Base-by-base conservation (phyloP, 2,888 invertebrate genomes). In the Tineola bisselliella region DNA sequence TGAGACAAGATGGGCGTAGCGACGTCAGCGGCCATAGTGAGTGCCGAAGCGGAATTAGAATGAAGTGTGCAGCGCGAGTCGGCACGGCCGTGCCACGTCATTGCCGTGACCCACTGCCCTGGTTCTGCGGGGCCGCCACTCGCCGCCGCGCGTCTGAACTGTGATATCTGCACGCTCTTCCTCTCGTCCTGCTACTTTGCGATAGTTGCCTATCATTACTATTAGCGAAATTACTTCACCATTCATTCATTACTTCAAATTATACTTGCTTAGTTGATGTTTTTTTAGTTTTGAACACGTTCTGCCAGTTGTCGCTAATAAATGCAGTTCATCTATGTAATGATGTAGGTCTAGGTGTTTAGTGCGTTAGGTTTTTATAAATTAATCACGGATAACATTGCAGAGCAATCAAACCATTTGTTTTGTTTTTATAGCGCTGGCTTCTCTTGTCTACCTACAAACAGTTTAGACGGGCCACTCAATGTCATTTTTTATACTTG, bases 71-170 rank as follows among this genome's bases (percentile, higher is more conserved):
- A 19, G 63, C 61, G 72, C 74, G 72, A 72, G 71, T 76, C 77
- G 78, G 76, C 75, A 84, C 83, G 83, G 80, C 86, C 87, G 80
- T 84, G 87, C 87, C 84, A 86, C 88, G 88, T 88, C 90, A 90
- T 89, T 89, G 88, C 84, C 87, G 88, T 90, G 90, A 90, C 90
- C 90, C 88, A 90, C 90, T 90, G 90, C 90, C 90, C 90, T 80
- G 90, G 88, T 84, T 90, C 84, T 83, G 83, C 86, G 86, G 88
- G 87, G 89, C 88, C 86, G 84, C 83, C 80, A 30, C 62, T 61
- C 60, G 60, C 25, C 38, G 59, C 61, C 61, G 64, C 62, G 58
- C 59, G 52, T 54, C 15, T 33, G 62, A 84, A 84, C 84, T 80
- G 77, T 81, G 81, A 81, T 81, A 81, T 79, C 81, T 82, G 82